These are phyloP conservation scores for Motacilla tschutschensis DNA, from an alignment of 2,113 vertebrate species.

Conservation along the genomic window DNA sequence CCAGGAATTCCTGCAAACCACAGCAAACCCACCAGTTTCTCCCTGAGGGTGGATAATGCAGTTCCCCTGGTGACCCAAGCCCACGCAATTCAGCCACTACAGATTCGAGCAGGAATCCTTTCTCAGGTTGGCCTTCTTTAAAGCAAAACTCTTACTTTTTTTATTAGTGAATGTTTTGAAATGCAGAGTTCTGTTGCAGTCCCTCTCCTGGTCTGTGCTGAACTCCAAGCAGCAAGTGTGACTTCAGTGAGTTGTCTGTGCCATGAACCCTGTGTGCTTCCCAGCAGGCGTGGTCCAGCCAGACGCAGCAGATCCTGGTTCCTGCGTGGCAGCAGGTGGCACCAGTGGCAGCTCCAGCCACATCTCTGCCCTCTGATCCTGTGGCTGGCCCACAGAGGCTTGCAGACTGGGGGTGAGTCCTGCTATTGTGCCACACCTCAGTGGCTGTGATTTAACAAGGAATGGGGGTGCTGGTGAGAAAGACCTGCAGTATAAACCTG, in stretches of 20 bases:
- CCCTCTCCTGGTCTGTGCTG: neutral
- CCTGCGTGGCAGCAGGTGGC: conserved; percentile 94
- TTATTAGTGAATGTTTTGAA: neutral
- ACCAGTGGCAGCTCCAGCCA: conserved; percentile 80
- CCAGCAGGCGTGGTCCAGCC: conserved; percentile 87
- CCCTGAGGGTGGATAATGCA: conserved; percentile 90
- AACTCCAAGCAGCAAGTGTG: neutral
- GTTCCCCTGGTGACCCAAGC: conserved; percentile 92
- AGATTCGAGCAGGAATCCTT: conserved; percentile 91
- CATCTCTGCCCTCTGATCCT: conserved; percentile 86
- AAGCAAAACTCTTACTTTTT: neutral
- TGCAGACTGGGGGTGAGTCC: conserved; percentile 93
- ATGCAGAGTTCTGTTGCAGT: neutral
- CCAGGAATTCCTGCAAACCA: conserved; percentile 89
- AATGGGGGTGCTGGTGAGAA: neutral
- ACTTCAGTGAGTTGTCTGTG: rapidly evolving
- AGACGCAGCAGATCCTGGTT: conserved; percentile 91
- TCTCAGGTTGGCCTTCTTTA: conserved; percentile 82
- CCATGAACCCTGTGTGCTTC: neutral
- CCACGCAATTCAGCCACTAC: conserved; percentile 88
- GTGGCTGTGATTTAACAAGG: neutral
- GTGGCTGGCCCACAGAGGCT: conserved; percentile 91
- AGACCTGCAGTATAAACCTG: neutral
- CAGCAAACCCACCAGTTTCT: conserved; percentile 86
- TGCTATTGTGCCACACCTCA: neutral